Base-by-base conservation (phyloP, 2,797 vertebrate genomes). In the Hyperoplus immaculatus region DNA sequence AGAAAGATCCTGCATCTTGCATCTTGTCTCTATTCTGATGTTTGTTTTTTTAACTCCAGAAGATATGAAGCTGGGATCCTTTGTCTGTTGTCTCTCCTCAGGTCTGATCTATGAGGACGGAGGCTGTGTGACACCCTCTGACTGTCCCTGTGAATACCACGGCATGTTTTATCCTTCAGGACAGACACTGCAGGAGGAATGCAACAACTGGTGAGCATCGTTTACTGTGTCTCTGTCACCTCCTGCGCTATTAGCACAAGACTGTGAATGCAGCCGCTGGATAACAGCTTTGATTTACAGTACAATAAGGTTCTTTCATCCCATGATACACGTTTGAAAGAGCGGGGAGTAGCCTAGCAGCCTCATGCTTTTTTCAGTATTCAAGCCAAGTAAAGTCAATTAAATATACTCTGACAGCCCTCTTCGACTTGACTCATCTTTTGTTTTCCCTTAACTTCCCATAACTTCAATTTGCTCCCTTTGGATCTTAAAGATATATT, bases 91-190 rank as follows among this genome's bases (percentile, higher is more conserved):
- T 67, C 18, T 67, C 4, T 69, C 29, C 50, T 29, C 91, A 99
- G 98, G 96, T 55, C 89, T 97, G 71, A 97, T 99, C 92, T 97
- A 95, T 46, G 96, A 99, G 86, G 95, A 97, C 0, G 96, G 92
- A 0, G 72, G 80, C 21, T 99, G 98, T 43, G 95, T 99, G 73
- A 93, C 90, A 36, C 94, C 96, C 16, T 92, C 93, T 4, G 97
- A 98, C 62, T 99, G 98, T 90, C 97, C 97, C 68, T 99, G 98
- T 80, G 97, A 98, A 89, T 96, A 96, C 80, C 97, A 96, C 0
- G 96, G 97, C 69, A 95, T 88, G 87, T 72, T 93, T 67, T 96
- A 96, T 79, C 93, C 95, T 0, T 92, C 93, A 10, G 97, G 97
- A 69, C 96, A 97, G 42, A 94, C 90, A 38, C 93, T 99, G 90